phyloP scores from a whole-genome alignment of 2,888 invertebrate species.

The Drosophila birchii region DNA sequence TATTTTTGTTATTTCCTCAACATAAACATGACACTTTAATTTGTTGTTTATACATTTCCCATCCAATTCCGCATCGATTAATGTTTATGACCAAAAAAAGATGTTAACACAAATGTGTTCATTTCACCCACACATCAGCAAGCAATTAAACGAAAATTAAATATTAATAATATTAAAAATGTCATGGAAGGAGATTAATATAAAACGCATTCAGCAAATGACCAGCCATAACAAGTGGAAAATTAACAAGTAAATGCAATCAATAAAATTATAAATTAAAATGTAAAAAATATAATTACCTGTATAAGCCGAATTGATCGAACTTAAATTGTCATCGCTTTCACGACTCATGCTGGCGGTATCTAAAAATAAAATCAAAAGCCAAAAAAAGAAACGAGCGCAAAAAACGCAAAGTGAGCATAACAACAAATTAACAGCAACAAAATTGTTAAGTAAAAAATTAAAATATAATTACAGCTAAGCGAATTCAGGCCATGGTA shows the following conservation, averaged over 20 bases:
- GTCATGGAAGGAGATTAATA: conserved; percentile 39
- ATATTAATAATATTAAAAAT: conserved; percentile 36
- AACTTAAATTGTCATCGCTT: conserved; percentile 84
- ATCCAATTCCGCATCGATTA: not conserved
- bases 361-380: conserved; percentile 74
- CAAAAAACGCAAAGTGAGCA: conserved; percentile 51
- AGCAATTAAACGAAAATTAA: conserved; percentile 35
- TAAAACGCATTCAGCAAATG: conserved; percentile 45
- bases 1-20: not conserved
- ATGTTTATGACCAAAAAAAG: conserved; percentile 13
- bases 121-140: conserved; percentile 34
- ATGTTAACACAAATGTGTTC: conserved; percentile 35
- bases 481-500: conserved; percentile 66
- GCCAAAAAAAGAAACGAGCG: conserved; percentile 46
- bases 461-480: conserved; percentile 63
- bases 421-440: conserved; percentile 52
- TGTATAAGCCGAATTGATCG: conserved; percentile 82
- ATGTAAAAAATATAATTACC: conserved; percentile 67
- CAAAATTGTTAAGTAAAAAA: conserved; percentile 53
- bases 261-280: conserved; percentile 20
- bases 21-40: not conserved
- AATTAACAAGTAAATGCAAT: conserved; percentile 44
- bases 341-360: conserved; percentile 83
- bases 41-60: not conserved
- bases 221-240: conserved; percentile 44